These are phyloP conservation scores for Plestiodon gilberti DNA, from an alignment of 2,113 vertebrate genomes.

Conservation along the genomic window DNA sequence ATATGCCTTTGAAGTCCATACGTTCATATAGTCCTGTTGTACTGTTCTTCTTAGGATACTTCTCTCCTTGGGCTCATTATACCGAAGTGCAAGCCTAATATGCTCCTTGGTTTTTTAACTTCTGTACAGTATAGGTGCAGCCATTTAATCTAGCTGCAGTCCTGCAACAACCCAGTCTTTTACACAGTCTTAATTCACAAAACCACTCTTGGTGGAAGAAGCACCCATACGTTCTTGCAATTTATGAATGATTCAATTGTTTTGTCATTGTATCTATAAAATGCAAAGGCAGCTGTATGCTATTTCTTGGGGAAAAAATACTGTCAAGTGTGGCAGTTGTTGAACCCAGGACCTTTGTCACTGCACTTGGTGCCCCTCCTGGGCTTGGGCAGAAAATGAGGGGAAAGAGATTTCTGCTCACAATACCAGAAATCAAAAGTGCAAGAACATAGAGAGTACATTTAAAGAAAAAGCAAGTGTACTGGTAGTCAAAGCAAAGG, in stretches of 20 bases:
- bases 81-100: background rate
- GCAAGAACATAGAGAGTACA: conserved; percentile 11
- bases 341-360: background rate
- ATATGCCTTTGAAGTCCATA: background rate
- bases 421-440: background rate
- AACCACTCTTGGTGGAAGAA: background rate
- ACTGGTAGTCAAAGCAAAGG: background rate
- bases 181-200: background rate
- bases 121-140: background rate
- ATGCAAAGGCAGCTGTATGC: background rate
- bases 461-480: background rate
- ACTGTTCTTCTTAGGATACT: background rate
- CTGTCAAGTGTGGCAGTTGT: background rate
- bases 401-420: background rate
- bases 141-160: background rate
- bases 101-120: background rate
- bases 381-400: background rate
- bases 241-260: background rate
- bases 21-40: background rate
- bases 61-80: background rate
- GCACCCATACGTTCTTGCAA: background rate
- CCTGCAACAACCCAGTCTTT: background rate
- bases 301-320: background rate
- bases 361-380: background rate
- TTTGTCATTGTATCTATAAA: background rate